Evolutionary conservation across 2,888 invertebrate species (phyloP).

Genomic region (Spatulosminthurus flaviceps): DNA sequence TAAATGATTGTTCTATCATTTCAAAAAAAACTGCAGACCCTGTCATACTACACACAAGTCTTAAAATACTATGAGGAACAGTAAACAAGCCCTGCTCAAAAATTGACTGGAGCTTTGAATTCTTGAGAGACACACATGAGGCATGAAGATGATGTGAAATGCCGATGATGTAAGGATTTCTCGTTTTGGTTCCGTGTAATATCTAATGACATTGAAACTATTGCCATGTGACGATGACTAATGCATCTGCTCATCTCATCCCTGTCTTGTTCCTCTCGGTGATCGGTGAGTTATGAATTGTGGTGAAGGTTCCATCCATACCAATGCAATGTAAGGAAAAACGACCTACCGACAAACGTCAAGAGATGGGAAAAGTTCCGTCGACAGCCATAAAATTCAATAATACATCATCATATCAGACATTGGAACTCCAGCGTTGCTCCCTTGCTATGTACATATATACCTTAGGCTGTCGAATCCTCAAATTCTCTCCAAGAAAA

Average conservation of each 20-base stretch:
- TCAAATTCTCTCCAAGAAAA: slow-evolving; percentile 23
- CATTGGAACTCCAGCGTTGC: slow-evolving; percentile 16
- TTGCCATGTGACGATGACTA: slow-evolving; percentile 44
- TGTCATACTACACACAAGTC: no score
- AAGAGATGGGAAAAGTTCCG: background rate
- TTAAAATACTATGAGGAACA: no score
- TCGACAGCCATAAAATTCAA: slow-evolving; percentile 42
- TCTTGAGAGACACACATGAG: slow-evolving; percentile 5
- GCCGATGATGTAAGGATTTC: slow-evolving; percentile 21
- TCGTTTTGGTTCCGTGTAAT: slow-evolving; percentile 16
- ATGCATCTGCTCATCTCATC: slow-evolving; percentile 32
- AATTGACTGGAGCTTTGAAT: background rate
- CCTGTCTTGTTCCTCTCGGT: slow-evolving; percentile 23
- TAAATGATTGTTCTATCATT: slow-evolving; percentile 3
- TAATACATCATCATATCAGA: slow-evolving; percentile 46
- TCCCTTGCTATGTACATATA: no score
- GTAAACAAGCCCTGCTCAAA: background rate
- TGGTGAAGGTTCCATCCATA: slow-evolving; percentile 16
- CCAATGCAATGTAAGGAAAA: slow-evolving; percentile 24
- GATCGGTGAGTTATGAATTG: slow-evolving; percentile 44
- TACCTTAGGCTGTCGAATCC: slow-evolving; percentile 30
- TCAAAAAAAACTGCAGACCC: background rate
- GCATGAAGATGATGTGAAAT: background rate
- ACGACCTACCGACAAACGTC: slow-evolving; percentile 24
- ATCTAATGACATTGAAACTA: slow-evolving; percentile 27